Percentiles rank a stretch among this genome's conserved stretches.
These are phyloP conservation scores for Gavialis gangeticus DNA, from an alignment of 2,113 vertebrate species.

Conservation along the genomic window DNA sequence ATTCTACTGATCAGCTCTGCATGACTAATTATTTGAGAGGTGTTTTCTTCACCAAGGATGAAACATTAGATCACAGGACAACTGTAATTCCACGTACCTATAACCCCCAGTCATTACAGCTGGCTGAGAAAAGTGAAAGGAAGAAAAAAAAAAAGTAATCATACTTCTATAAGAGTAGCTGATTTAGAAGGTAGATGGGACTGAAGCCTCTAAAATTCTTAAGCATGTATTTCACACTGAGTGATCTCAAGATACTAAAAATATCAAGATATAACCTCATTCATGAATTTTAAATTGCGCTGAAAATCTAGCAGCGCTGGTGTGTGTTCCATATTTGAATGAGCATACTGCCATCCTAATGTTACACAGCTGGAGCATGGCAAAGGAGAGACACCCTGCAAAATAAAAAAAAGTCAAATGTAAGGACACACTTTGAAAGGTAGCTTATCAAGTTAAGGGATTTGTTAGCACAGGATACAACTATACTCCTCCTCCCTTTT, in stretches of 20 bases:
- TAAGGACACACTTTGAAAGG: not conserved
- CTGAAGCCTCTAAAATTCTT: not conserved
- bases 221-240: not conserved
- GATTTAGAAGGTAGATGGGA: not conserved
- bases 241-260: not conserved
- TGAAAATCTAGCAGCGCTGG: not conserved
- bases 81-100: not conserved
- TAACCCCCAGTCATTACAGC: not conserved
- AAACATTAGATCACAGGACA: not conserved
- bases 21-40: not conserved
- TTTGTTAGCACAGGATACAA: not conserved
- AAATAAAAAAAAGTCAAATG: not conserved
- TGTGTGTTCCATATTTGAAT: too few species aligned
- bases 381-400: not conserved
- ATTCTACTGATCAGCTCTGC: not conserved
- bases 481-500: not conserved
- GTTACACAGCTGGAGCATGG: accelerated
- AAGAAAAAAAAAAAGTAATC: not conserved
- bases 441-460: not conserved
- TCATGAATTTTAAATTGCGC: not conserved
- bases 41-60: not conserved
- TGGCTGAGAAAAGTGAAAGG: not conserved
- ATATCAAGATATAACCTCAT: not conserved
- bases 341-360: accelerated
- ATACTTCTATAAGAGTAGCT: not conserved